Evolutionary conservation across 2,797 vertebrate species (phyloP).

Genomic region (Ara ararauna): DNA sequence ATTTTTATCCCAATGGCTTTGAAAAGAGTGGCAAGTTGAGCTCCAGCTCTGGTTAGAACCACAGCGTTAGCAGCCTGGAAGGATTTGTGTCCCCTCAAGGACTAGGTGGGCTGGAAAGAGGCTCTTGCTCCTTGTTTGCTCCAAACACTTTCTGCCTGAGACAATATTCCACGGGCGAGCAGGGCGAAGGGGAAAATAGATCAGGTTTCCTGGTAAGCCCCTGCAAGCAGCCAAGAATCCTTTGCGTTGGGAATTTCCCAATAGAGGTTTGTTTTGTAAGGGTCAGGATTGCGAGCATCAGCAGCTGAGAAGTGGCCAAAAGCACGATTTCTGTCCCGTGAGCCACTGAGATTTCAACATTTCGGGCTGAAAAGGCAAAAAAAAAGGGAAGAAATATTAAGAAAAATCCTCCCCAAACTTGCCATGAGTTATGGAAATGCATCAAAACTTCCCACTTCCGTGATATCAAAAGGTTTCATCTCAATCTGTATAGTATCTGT

Average conservation of each 20-base stretch:
- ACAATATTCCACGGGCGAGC: accelerated
- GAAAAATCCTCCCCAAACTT: not conserved
- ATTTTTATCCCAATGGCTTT: not conserved
- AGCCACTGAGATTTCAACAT: not conserved
- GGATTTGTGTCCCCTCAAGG: not conserved
- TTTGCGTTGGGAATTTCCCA: not conserved
- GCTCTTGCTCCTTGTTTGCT: not conserved
- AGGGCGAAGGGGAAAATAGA: not conserved
- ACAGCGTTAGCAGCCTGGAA: not conserved
- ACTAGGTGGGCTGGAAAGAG: not conserved
- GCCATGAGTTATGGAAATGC: not conserved
- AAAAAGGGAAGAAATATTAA: too few relatives aligned
- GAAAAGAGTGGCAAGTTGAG: not conserved
- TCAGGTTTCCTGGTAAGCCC: conserved; percentile 9
- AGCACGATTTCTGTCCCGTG: not conserved
- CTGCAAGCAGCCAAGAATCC: not conserved
- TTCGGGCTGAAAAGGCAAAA: not conserved
- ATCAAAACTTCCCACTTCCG: not conserved
- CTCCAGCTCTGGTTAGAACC: not conserved
- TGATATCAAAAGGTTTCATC: not conserved
- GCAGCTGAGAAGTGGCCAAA: not conserved
- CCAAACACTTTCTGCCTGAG: not conserved
- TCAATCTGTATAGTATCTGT: not conserved
- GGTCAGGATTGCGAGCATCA: not conserved
- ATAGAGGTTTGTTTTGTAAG: not conserved